Percentiles rank a stretch among this genome's conserved stretches.
These are phyloP conservation scores for Mugil cephalus DNA, from an alignment of 2,113 vertebrate species.

Conservation along the genomic window DNA sequence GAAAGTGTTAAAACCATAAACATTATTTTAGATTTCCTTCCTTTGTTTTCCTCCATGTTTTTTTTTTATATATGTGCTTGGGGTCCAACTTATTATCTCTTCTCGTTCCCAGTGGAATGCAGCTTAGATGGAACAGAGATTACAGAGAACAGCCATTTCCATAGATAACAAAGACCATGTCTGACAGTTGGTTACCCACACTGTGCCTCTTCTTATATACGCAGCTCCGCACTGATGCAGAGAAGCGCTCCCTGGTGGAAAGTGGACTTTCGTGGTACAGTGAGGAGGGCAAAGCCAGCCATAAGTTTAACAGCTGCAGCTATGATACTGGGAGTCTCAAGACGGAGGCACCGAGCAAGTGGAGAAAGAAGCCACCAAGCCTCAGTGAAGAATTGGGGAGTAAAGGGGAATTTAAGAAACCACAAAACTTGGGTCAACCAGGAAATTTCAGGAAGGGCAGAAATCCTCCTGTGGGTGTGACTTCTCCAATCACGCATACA, in stretches of 20 bases:
- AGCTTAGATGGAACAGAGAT: constrained; percentile 62
- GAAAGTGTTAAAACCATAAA: constrained; percentile 34
- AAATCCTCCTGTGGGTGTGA: constrained; percentile 92
- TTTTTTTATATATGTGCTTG: constrained; percentile 15
- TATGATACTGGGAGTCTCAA: constrained; percentile 97
- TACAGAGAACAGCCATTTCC: constrained; percentile 39
- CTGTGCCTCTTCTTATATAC: constrained; percentile 25
- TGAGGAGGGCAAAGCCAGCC: constrained; percentile 89
- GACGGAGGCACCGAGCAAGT: constrained; percentile 91
- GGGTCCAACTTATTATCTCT: constrained; percentile 32
- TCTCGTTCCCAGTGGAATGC: constrained; percentile 56
- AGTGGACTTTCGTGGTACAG: constrained; percentile 96
- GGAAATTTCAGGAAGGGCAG: constrained; percentile 91
- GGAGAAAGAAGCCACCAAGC: constrained; percentile 89
- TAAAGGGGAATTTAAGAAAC: constrained; percentile 90
- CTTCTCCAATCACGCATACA: constrained; percentile 95
- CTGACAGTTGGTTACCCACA: constrained; percentile 52
- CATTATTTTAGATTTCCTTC: constrained; percentile 5
- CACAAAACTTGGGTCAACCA: constrained; percentile 88
- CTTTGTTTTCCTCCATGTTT: constrained; percentile 34
- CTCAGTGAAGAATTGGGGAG: constrained; percentile 80
- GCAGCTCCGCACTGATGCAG: constrained; percentile 96
- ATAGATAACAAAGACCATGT: constrained; percentile 51
- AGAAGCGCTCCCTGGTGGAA: constrained; percentile 95
- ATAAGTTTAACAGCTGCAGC: constrained; percentile 83